Conservation (phyloP, 2,888 invertebrate species). For the Craniophora ligustri region DNA sequence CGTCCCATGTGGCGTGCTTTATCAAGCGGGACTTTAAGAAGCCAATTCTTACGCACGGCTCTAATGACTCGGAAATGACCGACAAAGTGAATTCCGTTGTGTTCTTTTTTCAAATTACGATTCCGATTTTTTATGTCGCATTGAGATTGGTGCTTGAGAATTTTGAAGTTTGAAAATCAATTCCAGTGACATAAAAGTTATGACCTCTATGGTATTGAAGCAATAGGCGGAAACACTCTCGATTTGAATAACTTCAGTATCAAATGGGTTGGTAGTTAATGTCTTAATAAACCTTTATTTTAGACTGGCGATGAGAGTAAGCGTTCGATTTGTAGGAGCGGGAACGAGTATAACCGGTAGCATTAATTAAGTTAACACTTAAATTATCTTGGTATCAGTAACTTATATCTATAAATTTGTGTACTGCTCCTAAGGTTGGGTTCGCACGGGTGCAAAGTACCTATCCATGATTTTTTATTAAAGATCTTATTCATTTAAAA, state of each 20-base stretch:
- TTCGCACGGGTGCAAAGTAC: too few relatives aligned
- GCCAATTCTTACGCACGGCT: conserved; percentile 68
- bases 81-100: conserved; percentile 68
- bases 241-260: conserved; percentile 49
- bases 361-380: neutral
- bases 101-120: conserved; percentile 51
- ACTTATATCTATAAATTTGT: too few relatives aligned
- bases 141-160: conserved; percentile 22
- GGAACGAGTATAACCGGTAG: conserved; percentile 32
- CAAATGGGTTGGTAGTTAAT: conserved; percentile 37
- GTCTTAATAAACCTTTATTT: conserved; percentile 42
- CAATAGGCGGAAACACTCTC: conserved; percentile 33
- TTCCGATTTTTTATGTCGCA: conserved; percentile 49
- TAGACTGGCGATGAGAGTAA: conserved; percentile 7
- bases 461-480: too few relatives aligned
- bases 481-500: too few relatives aligned
- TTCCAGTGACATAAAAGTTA: conserved; percentile 33
- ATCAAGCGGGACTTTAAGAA: conserved; percentile 71
- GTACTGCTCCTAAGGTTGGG: too few relatives aligned
- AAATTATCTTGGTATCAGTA: too few relatives aligned
- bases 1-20: conserved; percentile 80
- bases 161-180: conserved; percentile 37
- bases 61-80: conserved; percentile 71
- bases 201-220: conserved; percentile 25
- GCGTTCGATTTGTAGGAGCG: conserved; percentile 8